A percentile compares a stretch with the other conserved stretches of the same genome.
Conservation (phyloP, 2,888 invertebrate species). For the Pilophorus perplexus region DNA sequence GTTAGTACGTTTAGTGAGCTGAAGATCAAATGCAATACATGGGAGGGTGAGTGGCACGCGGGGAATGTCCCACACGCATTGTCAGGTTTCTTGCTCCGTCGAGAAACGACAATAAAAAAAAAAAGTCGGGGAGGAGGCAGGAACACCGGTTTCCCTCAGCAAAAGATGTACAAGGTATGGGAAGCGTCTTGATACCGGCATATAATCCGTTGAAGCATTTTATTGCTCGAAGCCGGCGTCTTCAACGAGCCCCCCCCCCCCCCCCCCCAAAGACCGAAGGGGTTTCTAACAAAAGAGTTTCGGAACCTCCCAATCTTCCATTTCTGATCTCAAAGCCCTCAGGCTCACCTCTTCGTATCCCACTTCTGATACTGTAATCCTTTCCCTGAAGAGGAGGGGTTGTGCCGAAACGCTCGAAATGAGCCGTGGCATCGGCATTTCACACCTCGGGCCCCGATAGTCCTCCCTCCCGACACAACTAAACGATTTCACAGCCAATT, state of each 20-base stretch:
- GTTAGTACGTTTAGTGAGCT: too few relatives aligned
- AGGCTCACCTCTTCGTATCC: not conserved
- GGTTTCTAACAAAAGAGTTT: too few relatives aligned
- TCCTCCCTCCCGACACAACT: not conserved
- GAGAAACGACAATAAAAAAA: not conserved
- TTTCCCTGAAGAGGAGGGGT: not conserved
- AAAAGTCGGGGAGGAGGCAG: not conserved
- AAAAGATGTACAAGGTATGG: conserved; percentile 17
- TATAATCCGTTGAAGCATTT: conserved; percentile 25
- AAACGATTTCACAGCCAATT: conserved; percentile 20
- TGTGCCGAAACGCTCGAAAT: conserved; percentile 1
- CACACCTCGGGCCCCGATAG: conserved; percentile 19
- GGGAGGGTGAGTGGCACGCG: too few relatives aligned
- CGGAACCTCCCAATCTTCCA: too few relatives aligned
- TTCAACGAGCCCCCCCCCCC: too few relatives aligned
- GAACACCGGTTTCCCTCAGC: conserved; percentile 1
- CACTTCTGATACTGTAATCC: not conserved
- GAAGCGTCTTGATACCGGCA: conserved; percentile 5
- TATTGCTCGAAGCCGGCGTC: conserved; percentile 3
- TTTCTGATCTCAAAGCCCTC: too few relatives aligned
- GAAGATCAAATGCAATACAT: too few relatives aligned
- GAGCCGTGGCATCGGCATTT: conserved; percentile 29
- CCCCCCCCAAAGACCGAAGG: too few relatives aligned
- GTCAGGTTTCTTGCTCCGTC: too few relatives aligned
- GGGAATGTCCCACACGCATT: conserved; percentile 1